These are phyloP conservation scores for Brachypalpus laphriformis DNA, from an alignment of 2,888 invertebrate species.

Conservation along the genomic window DNA sequence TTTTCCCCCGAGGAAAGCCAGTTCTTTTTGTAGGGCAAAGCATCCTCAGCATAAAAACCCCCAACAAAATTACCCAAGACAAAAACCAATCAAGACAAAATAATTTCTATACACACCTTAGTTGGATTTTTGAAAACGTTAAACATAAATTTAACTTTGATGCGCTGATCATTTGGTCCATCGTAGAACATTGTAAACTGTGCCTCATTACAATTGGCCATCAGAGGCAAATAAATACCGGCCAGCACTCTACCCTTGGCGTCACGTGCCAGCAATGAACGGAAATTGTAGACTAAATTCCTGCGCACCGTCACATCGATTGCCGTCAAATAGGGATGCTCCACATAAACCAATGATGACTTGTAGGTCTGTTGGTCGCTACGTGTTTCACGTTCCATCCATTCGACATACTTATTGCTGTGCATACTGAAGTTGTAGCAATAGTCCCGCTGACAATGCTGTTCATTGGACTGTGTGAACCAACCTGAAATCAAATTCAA, in stretches of 20 bases:
- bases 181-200: conserved; percentile 92
- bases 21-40: too few species aligned
- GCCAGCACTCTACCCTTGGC: conserved; percentile 92
- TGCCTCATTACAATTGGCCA: conserved; percentile 85
- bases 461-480: conserved; percentile 92
- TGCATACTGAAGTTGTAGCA: conserved; percentile 89
- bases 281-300: conserved; percentile 91
- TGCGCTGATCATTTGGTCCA: conserved; percentile 85
- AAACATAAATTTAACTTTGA: conserved; percentile 90
- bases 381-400: conserved; percentile 91
- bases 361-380: conserved; percentile 86
- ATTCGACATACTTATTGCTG: conserved; percentile 91
- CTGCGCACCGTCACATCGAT: conserved; percentile 94
- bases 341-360: conserved; percentile 90
- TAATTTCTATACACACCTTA: conserved; percentile 83
- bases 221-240: conserved; percentile 93
- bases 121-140: conserved; percentile 85
- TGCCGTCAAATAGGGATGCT: conserved; percentile 90
- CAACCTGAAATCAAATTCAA: conserved; percentile 84
- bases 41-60: too few species aligned
- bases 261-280: conserved; percentile 91
- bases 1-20: too few species aligned
- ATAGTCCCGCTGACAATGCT: conserved; percentile 91
- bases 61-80: too few species aligned
- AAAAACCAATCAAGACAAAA: too few species aligned